These are phyloP conservation scores for Xenops minutus DNA, from an alignment of 2,797 vertebrate species.

Conservation along the genomic window DNA sequence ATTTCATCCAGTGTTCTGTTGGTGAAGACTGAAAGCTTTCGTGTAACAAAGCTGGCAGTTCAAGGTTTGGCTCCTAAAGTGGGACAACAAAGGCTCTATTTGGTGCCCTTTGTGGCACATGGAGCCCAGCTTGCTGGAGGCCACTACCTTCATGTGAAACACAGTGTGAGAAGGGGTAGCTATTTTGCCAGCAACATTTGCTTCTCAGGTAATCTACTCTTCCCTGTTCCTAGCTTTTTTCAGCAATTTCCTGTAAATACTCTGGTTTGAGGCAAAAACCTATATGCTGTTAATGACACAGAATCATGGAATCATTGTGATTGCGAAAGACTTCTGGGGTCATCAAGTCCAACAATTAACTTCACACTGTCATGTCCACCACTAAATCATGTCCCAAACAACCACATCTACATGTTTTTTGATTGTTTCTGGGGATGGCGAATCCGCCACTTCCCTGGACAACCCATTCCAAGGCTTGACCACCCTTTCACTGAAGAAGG, in stretches of 20 bases:
- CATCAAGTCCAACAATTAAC: background rate
- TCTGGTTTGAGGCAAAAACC: background rate
- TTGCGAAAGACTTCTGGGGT: background rate
- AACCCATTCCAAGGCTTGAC: background rate
- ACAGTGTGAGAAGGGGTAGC: fast-evolving
- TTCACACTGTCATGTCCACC: no score
- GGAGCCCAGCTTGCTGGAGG: background rate
- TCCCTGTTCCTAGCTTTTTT: background rate
- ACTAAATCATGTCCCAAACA: no score
- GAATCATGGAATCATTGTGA: background rate
- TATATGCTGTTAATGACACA: background rate
- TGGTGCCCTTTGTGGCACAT: fast-evolving
- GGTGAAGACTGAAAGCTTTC: background rate
- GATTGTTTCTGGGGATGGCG: background rate
- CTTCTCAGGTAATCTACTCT: background rate
- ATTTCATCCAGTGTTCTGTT: background rate
- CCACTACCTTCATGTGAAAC: background rate
- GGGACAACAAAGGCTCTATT: background rate
- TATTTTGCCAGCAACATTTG: background rate
- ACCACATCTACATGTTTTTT: background rate
- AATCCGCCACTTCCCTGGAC: background rate
- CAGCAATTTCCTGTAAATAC: background rate
- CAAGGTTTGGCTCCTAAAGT: background rate
- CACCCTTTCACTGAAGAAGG: background rate
- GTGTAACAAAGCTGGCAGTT: fast-evolving